Conservation (phyloP, 2,797 vertebrate species). For the Eulemur rubriventer region DNA sequence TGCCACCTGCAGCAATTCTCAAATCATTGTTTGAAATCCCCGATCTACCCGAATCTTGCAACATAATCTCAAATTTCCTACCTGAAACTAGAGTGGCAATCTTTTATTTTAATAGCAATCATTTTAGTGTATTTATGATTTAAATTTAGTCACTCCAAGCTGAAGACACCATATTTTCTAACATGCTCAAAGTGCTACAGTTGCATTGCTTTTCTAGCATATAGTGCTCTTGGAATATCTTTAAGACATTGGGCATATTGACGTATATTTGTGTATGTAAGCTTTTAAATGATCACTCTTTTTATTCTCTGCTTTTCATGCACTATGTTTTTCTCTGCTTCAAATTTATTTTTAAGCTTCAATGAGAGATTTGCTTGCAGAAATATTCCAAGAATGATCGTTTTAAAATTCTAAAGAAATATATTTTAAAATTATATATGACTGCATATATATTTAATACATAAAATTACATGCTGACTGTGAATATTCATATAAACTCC, state of each 20-base stretch:
- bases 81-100: background rate
- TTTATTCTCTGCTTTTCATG: background rate
- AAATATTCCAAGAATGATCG: background rate
- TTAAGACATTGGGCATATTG: accelerated
- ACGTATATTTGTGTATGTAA: background rate
- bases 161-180: background rate
- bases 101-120: background rate
- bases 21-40: background rate
- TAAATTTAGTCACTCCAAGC: background rate
- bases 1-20: background rate
- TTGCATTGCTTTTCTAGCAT: background rate
- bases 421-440: too few relatives aligned
- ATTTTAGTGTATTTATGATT: background rate
- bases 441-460: background rate
- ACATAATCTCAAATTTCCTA: background rate
- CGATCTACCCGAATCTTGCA: background rate
- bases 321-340: background rate
- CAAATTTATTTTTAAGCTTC: background rate
- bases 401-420: background rate
- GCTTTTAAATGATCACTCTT: background rate
- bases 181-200: accelerated
- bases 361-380: background rate
- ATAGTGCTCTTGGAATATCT: background rate
- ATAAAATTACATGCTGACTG: background rate
- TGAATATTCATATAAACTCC: background rate